Conservation (phyloP, 1,140 invertebrate genomes). For the Conopomorpha cramerella region DNA sequence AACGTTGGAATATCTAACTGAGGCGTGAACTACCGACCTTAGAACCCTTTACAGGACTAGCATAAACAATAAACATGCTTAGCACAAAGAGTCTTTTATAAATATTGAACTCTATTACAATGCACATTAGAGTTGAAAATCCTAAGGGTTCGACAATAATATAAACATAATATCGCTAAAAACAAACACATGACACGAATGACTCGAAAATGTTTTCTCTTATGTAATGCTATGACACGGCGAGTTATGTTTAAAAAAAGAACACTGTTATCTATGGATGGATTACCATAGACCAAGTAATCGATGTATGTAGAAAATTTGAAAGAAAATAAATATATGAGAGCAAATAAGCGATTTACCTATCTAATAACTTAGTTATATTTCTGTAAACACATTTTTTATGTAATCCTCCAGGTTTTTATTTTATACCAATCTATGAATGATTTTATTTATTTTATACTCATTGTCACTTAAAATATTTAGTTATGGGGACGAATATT, state of each 20-base stretch:
- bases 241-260: neutral
- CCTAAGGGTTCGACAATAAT: no score
- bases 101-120: neutral
- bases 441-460: no score
- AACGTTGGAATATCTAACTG: no score
- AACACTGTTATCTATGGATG: neutral
- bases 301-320: neutral
- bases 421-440: no score
- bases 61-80: no score
- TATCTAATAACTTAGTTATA: neutral
- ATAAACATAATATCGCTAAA: neutral
- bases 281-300: neutral
- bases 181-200: neutral
- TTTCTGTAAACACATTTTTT: neutral
- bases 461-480: no score
- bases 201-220: neutral
- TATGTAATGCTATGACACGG: neutral
- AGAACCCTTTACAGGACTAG: no score
- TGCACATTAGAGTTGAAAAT: no score
- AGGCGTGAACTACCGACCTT: no score
- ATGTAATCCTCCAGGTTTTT: no score
- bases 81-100: neutral
- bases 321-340: neutral
- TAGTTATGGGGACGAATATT: no score
- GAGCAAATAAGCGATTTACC: neutral